A percentile compares a stretch with the other conserved stretches of the same genome.
Evolutionary conservation across 2,113 vertebrate genomes (phyloP).

Genomic region (Ahaetulla prasina): DNA sequence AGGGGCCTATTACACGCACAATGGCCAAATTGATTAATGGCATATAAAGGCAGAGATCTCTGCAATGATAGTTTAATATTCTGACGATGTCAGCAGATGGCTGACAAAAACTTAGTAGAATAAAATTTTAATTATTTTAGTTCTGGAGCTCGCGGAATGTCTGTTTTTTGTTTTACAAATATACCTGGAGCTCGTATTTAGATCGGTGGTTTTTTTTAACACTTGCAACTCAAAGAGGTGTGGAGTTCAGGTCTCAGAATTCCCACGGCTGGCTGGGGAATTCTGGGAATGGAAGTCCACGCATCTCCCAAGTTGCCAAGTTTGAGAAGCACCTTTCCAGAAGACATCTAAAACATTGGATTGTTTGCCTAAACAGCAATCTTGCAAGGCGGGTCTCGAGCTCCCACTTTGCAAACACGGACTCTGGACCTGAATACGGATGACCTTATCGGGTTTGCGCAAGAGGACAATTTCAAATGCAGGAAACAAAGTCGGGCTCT

Average conservation of each 20-base stretch:
- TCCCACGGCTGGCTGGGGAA: not conserved
- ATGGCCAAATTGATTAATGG: no score
- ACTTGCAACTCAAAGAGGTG: not conserved
- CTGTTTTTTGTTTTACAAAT: no score
- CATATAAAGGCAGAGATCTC: no score
- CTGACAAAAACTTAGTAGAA: no score
- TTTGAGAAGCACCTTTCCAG: not conserved
- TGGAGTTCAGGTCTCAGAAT: not conserved
- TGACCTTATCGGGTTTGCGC: not conserved
- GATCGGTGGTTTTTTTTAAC: not conserved
- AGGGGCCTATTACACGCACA: no score
- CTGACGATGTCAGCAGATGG: no score
- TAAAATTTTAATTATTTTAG: no score
- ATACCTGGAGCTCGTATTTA: no score
- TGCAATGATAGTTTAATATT: no score
- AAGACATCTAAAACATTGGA: no score
- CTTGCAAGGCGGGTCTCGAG: not conserved
- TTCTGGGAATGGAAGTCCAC: not conserved
- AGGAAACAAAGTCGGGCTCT: not conserved
- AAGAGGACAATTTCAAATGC: not conserved
- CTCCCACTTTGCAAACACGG: not conserved
- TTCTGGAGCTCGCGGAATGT: no score
- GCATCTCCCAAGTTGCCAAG: not conserved
- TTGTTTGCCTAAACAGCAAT: not conserved
- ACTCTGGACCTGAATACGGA: not conserved